Conservation (phyloP, 2,797 vertebrate species). For the Sparus aurata region DNA sequence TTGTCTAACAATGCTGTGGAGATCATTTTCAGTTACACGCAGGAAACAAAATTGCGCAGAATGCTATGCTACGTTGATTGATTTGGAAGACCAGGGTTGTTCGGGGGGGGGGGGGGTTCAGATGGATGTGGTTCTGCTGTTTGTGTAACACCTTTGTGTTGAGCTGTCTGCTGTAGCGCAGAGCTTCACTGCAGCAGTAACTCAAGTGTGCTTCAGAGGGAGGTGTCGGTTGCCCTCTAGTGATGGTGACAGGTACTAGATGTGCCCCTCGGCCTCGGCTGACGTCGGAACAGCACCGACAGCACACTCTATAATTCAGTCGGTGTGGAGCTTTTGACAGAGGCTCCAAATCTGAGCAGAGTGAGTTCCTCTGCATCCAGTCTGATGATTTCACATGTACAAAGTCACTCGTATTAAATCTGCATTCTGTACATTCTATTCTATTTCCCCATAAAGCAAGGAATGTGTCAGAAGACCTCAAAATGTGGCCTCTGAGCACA, state of each 20-base stretch:
- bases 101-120: not conserved
- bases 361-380: not conserved
- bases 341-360: constrained; percentile 17
- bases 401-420: not conserved
- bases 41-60: constrained; percentile 7
- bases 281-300: constrained; percentile 10
- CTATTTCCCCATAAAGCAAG: not conserved
- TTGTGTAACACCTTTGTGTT: constrained; percentile 53
- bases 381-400: constrained; percentile 2
- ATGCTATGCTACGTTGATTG: not conserved
- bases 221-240: constrained; percentile 71
- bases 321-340: constrained; percentile 25
- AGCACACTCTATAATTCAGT: constrained; percentile 33
- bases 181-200: constrained; percentile 67
- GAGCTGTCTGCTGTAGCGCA: constrained; percentile 53
- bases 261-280: constrained; percentile 4
- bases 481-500: constrained; percentile 38
- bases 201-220: constrained; percentile 4
- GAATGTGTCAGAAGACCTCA: not conserved
- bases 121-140: constrained; percentile 41
- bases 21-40: constrained; percentile 24
- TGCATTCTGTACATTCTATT: constrained; percentile 1
- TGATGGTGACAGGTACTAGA: constrained; percentile 35
- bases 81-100: constrained; percentile 1
- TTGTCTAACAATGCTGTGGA: not conserved